phyloP scores from a whole-genome alignment of 2,797 vertebrate species.

The Propithecus deckenii region DNA sequence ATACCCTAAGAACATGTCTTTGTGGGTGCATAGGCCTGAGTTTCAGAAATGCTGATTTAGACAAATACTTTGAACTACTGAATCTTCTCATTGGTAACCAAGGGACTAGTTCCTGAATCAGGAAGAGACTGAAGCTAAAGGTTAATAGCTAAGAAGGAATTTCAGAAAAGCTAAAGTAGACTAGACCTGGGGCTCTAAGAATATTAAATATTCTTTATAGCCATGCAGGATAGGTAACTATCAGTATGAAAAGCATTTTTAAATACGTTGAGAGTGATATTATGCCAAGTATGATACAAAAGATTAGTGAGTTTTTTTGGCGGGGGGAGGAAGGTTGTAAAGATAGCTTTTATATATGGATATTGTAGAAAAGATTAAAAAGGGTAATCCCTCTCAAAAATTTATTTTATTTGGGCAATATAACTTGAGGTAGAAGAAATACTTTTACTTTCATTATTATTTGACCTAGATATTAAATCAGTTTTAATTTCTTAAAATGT shows the following conservation, averaged over 20 bases:
- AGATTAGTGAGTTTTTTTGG: not conserved
- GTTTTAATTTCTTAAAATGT: not conserved
- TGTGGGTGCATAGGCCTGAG: not conserved
- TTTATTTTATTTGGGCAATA: not conserved
- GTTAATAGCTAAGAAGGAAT: not conserved
- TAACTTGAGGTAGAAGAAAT: not conserved
- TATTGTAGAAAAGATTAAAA: conserved; percentile 4
- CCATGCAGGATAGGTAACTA: not conserved
- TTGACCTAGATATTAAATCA: conserved; percentile 2
- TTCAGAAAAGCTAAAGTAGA: not conserved
- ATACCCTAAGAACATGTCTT: not conserved
- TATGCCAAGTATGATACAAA: not conserved
- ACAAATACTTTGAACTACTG: not conserved
- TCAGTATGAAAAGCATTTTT: conserved; percentile 14
- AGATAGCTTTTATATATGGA: not conserved
- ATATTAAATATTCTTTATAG: not conserved
- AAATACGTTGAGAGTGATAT: not conserved
- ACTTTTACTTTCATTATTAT: not conserved
- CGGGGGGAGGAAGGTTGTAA: not conserved
- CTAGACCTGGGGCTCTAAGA: not conserved
- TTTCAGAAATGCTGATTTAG: conserved; percentile 29
- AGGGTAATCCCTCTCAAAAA: not conserved
- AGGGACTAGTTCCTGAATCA: not conserved
- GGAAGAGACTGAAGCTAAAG: not conserved
- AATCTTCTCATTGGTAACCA: not conserved